Conservation (phyloP, 1,140 invertebrate species). For the Danaus plexippus region DNA sequence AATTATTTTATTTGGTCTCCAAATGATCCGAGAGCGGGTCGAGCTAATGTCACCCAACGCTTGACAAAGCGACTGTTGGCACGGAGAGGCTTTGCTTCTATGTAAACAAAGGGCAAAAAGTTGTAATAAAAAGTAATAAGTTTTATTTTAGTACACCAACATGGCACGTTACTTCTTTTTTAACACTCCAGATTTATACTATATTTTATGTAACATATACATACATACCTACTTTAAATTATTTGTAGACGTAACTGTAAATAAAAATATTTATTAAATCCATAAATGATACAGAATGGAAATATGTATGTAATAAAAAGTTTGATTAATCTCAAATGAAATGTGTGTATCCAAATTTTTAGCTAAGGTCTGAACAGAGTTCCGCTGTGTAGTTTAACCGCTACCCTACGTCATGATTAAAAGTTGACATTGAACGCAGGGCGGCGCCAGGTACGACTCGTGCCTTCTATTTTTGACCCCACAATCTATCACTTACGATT, state of each 20-base stretch:
- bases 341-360: too few relatives aligned
- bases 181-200: too few relatives aligned
- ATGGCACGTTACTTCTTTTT: too few relatives aligned
- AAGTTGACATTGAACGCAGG: constrained; percentile 65
- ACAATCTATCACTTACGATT: constrained; percentile 61
- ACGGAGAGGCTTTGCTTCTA: constrained; percentile 63
- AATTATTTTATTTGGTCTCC: constrained; percentile 63
- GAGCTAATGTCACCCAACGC: constrained; percentile 64
- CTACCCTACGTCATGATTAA: constrained; percentile 62
- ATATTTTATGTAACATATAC: too few relatives aligned
- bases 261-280: too few relatives aligned
- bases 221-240: too few relatives aligned
- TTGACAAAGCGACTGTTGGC: constrained; percentile 69
- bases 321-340: too few relatives aligned
- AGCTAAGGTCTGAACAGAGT: too few relatives aligned
- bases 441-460: constrained; percentile 62
- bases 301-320: too few relatives aligned
- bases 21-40: constrained; percentile 64
- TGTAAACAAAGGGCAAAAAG: constrained; percentile 62
- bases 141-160: constrained; percentile 7
- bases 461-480: constrained; percentile 63
- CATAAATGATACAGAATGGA: too few relatives aligned
- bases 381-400: constrained; percentile 21
- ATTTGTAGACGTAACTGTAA: too few relatives aligned
- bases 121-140: constrained; percentile 57